Evolutionary conservation across 1,140 invertebrate genomes (phyloP).

Genomic region (Drosophila repletoides): DNA sequence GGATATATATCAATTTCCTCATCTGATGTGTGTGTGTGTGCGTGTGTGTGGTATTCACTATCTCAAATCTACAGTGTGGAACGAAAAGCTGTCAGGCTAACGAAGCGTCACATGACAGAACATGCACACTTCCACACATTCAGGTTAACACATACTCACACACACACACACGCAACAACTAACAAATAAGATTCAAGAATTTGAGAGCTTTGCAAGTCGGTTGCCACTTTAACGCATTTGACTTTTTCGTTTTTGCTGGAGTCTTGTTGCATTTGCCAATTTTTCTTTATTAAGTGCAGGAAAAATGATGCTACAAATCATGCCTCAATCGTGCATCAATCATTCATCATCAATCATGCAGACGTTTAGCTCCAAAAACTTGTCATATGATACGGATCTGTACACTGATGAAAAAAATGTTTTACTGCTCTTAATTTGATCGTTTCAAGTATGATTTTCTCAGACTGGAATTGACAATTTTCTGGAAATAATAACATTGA

Average conservation of each 20-base stretch:
- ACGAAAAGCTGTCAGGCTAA: constrained; percentile 64
- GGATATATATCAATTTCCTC: neutral
- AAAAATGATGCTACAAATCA: constrained; percentile 25
- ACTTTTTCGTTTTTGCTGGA: neutral
- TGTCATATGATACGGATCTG: constrained; percentile 15
- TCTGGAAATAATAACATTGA: too few relatives aligned
- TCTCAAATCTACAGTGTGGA: constrained; percentile 25
- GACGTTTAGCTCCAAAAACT: neutral
- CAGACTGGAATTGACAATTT: too few relatives aligned
- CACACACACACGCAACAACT: neutral
- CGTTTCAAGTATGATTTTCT: too few relatives aligned
- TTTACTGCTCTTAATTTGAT: too few relatives aligned
- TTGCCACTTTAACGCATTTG: constrained; percentile 62
- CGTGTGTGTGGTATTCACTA: neutral
- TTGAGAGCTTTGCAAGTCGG: constrained; percentile 30
- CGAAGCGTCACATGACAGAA: constrained; percentile 60
- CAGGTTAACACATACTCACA: neutral
- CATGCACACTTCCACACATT: constrained; percentile 23
- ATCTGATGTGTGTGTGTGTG: neutral
- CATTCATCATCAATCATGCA: constrained; percentile 73
- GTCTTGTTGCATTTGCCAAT: constrained; percentile 42
- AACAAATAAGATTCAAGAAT: constrained; percentile 31
- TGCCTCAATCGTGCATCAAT: constrained; percentile 71
- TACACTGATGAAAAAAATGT: too few relatives aligned
- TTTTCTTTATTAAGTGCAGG: constrained; percentile 29